Evolutionary conservation across 1,140 invertebrate genomes (phyloP), one percentile per base, ranked within the genome.

Genomic region (Doryteuthis pealeii): DNA sequence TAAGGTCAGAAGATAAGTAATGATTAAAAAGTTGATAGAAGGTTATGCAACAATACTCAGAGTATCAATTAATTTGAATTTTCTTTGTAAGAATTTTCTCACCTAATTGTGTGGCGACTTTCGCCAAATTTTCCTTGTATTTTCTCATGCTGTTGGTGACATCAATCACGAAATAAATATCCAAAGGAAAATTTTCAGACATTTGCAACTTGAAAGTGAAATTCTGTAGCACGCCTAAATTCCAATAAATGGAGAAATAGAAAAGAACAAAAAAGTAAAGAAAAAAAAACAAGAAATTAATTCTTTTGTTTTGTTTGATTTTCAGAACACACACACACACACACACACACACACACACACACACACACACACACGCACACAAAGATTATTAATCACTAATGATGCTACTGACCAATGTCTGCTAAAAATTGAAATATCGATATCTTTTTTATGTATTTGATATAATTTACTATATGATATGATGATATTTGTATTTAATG

Each of bases 241-340:
- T 3, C 6, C 22, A 15, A 30, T 62, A 15, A 62, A 62, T 26
- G 4, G 15, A 62, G 5, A 62, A n/a, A n/a, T n/a, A n/a, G n/a
- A n/a, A n/a, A n/a, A n/a, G n/a, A n/a, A n/a, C n/a, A n/a, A n/a
- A n/a, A n/a, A n/a, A n/a, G n/a, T n/a, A n/a, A n/a, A n/a, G n/a
- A n/a, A n/a, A n/a, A n/a, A n/a, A n/a, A n/a, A n/a, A n/a, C n/a
- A n/a, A n/a, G n/a, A n/a, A n/a, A n/a, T n/a, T n/a, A n/a, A n/a
- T n/a, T n/a, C n/a, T n/a, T n/a, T n/a, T n/a, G n/a, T n/a, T n/a
- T n/a, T n/a, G n/a, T n/a, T n/a, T n/a, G n/a, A n/a, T n/a, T n/a
- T n/a, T n/a, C n/a, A n/a, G n/a, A n/a, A 58, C 54, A 58, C 54
- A 58, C 54, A 58, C 54, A 58, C 54, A 58, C 54, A n/a, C 54